Evolutionary conservation across 2,113 vertebrate genomes (phyloP), one percentile per base, ranked within the genome.

Genomic region (Platichthys stellatus): DNA sequence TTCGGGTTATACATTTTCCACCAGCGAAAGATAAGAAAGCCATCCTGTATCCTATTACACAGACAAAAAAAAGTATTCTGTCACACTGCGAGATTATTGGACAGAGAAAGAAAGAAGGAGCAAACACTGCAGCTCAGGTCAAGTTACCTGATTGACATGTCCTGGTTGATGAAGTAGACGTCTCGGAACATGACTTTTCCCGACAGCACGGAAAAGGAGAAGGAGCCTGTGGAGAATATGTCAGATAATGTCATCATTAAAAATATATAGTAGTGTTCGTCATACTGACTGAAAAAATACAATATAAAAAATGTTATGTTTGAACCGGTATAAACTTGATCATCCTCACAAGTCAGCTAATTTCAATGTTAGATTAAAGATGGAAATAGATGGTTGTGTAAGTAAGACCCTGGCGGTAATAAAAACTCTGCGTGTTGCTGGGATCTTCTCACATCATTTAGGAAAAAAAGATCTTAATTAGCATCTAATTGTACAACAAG

Each of bases 1-100:
- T 98, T 99, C 40, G 97, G 98, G 90, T 98, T 98, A 88, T 98
- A 99, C 96, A 98, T 97, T 93, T 99, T 98, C 98, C 98, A 99
- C 98, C 98, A 99, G 12, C 97, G 96, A 93, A 99, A 99, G 94
- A 99, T 99, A 87, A 99, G 92, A 85, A 99, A 97, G 81, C 97
- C 98, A 88, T 99, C 98, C 84, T 99, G 98, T 93, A 99, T 97
- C 95, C 98, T 99, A 82, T 35, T 54, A 84, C 56, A 83, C 1
- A 64, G 1, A 12, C 6, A 51, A 17, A 59, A 18, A 53, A 17
- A 12, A 13, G 3, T 43, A 13, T 43, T 43, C 2, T 18, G 47
- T 17, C 18, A 18, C 18, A 51, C 18, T 43, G 40, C 3, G 10
- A 43, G 40, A 43, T 43, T 43, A 11, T 3, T 18, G 47, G 23